These are phyloP conservation scores for Odobenus rosmarus DNA, from an alignment of 2,113 vertebrate genomes.

Conservation along the genomic window DNA sequence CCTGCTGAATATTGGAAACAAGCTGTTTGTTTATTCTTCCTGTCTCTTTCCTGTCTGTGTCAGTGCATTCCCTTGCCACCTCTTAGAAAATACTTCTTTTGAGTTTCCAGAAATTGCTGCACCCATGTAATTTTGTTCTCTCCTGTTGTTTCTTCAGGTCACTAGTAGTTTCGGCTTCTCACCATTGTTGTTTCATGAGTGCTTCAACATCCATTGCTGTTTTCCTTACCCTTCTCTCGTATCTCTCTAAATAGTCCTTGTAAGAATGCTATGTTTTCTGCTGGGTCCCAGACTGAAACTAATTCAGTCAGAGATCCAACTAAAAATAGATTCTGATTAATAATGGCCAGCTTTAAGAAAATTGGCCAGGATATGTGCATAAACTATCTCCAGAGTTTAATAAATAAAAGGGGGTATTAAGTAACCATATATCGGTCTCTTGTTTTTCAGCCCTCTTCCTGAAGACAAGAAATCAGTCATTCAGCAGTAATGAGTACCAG, in stretches of 20 bases:
- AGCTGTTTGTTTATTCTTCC: not conserved
- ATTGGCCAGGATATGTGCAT: not conserved
- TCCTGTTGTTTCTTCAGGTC: not conserved
- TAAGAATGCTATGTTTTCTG: not conserved
- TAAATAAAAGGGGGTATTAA: not conserved
- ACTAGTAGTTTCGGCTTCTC: not conserved
- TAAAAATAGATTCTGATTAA: not conserved
- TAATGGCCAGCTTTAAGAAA: not conserved
- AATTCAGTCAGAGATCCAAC: not conserved
- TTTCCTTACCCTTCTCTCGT: not conserved
- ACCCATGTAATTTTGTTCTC: not conserved
- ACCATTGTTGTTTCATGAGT: not conserved
- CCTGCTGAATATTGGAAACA: not conserved
- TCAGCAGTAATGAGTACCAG: not conserved
- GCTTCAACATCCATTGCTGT: not conserved
- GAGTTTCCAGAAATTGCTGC: not conserved
- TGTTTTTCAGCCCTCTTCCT: not conserved
- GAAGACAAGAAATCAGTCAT: not conserved
- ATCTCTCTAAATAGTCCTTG: not conserved
- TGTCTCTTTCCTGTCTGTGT: not conserved
- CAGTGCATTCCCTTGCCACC: not conserved
- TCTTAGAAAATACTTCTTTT: not conserved
- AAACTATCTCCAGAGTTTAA: not conserved
- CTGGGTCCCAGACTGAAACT: not conserved
- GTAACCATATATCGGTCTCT: not conserved